Evolutionary conservation across 2,113 vertebrate species (phyloP).

Genomic region (Gasterosteus aculeatus): DNA sequence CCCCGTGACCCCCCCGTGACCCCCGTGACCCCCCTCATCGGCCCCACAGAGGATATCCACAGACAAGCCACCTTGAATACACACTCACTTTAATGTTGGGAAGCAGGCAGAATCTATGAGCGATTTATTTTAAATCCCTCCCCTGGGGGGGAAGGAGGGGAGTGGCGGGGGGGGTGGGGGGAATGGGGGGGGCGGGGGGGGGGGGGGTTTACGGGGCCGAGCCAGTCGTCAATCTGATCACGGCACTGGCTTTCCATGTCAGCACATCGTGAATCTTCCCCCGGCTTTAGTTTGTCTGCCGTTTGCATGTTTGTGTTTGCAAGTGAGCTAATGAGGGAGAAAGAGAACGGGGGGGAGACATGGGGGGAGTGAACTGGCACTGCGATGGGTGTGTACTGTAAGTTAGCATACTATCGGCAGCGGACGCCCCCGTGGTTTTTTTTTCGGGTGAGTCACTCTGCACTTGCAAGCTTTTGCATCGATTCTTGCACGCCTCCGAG

Average conservation of each 20-base stretch:
- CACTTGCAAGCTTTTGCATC: conserved; percentile 62
- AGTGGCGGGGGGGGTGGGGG: background rate
- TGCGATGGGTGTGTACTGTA: conserved; percentile 51
- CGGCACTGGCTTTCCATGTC: conserved; percentile 52
- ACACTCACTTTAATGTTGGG: conserved; percentile 53
- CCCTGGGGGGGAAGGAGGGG: background rate
- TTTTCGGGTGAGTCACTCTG: conserved; percentile 69
- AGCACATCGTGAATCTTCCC: conserved; percentile 56
- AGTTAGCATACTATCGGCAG: conserved; percentile 45
- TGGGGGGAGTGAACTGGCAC: conserved; percentile 12
- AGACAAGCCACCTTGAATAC: conserved; percentile 19
- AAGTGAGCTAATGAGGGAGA: conserved; percentile 45
- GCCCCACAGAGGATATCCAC: background rate
- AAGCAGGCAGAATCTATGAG: conserved; percentile 45
- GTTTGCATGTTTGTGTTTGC: conserved; percentile 53
- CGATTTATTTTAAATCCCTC: conserved; percentile 63
- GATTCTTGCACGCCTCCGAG: conserved; percentile 27
- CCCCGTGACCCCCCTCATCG: too few relatives aligned
- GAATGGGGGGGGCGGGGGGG: background rate
- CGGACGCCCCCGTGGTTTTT: conserved; percentile 51
- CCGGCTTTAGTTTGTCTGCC: conserved; percentile 24
- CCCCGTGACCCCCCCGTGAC: background rate
- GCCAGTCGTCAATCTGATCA: conserved; percentile 51
- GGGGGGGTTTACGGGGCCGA: conserved; percentile 41
- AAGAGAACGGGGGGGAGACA: conserved; percentile 2